Evolutionary conservation across 2,888 invertebrate species (phyloP).

Genomic region (Euspilapteryx auroguttella): DNA sequence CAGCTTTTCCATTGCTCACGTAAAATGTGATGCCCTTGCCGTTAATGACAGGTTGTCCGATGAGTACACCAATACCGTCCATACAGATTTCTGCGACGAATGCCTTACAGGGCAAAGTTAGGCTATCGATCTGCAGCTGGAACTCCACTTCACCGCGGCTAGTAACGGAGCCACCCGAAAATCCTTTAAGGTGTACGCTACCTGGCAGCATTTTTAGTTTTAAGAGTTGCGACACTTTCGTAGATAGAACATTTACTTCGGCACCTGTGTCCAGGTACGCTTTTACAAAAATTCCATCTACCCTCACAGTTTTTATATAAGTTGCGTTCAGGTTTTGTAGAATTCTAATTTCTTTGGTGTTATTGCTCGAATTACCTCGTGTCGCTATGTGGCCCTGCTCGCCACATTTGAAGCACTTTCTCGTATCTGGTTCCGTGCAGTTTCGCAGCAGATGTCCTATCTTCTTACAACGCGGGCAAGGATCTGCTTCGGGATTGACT

Average conservation of each 20-base stretch:
- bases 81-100: slow-evolving; percentile 9
- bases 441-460: not conserved
- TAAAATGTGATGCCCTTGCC: slow-evolving; percentile 6
- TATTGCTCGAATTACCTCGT: not conserved
- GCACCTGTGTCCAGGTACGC: slow-evolving; percentile 1
- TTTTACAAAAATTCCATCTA: slow-evolving; percentile 1
- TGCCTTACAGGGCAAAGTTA: slow-evolving; percentile 5
- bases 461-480: not conserved
- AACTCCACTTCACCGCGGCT: slow-evolving; percentile 10
- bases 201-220: not conserved
- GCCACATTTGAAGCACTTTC: not conserved
- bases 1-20: slow-evolving; percentile 6
- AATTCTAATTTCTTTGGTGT: not conserved
- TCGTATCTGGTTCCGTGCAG: not conserved
- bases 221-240: not conserved
- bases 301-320: not conserved
- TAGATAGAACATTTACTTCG: not conserved
- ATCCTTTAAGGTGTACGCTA: slow-evolving; percentile 7
- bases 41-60: slow-evolving; percentile 12
- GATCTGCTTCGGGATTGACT: not conserved
- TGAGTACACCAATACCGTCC: slow-evolving; percentile 8
- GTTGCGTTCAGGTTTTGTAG: not conserved
- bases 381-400: not conserved
- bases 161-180: slow-evolving; percentile 5
- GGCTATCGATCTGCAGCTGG: slow-evolving; percentile 8